phyloP scores from a whole-genome alignment of 1,140 invertebrate genomes.

The Triops cancriformis region DNA sequence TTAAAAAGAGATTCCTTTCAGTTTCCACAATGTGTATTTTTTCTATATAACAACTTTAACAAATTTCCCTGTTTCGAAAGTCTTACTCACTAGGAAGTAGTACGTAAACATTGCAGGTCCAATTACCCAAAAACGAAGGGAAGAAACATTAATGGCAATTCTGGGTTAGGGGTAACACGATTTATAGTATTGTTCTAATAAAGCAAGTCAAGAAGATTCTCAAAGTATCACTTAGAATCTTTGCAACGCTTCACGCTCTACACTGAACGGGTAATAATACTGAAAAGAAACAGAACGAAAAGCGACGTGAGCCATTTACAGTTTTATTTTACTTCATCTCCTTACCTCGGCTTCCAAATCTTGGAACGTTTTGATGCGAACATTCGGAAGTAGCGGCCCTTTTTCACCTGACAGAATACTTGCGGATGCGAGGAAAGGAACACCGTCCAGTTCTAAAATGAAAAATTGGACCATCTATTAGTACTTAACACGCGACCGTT shows the following conservation, averaged over 20 bases:
- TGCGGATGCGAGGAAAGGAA: constrained; percentile 17
- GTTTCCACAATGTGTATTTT: too few relatives aligned
- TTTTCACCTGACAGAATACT: not conserved
- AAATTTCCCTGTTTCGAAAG: not conserved
- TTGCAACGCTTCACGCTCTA: constrained; percentile 21
- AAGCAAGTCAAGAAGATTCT: not conserved
- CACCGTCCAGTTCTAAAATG: constrained; percentile 20
- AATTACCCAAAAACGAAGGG: not conserved
- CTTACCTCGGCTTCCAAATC: not conserved
- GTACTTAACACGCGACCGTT: not conserved
- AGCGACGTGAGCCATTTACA: not conserved
- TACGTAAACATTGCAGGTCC: not conserved
- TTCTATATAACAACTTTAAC: not conserved
- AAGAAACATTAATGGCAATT: not conserved
- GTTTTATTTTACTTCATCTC: constrained; percentile 13
- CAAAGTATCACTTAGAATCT: constrained; percentile 12
- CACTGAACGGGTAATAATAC: constrained; percentile 21
- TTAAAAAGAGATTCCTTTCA: not conserved
- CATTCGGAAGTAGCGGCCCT: not conserved
- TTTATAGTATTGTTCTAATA: not conserved
- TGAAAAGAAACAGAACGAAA: not conserved
- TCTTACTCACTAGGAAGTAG: not conserved
- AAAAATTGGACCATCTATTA: not conserved
- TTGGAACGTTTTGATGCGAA: not conserved
- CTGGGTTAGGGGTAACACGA: not conserved